Conservation (phyloP, 2,888 invertebrate species). For the Ariolimax columbianus region DNA sequence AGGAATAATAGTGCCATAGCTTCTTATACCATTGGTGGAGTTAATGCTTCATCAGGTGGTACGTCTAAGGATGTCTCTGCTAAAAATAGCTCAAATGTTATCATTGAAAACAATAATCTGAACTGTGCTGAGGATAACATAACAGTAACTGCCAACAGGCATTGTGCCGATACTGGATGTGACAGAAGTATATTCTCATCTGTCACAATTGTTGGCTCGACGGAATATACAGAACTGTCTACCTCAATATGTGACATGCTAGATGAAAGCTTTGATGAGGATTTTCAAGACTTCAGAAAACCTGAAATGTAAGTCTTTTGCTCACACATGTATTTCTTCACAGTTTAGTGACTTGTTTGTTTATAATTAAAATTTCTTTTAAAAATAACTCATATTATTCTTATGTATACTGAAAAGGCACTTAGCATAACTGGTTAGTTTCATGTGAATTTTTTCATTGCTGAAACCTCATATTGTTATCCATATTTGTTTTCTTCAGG, state of each 20-base stretch:
- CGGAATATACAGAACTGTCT: constrained; percentile 9
- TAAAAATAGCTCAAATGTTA: neutral
- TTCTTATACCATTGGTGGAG: neutral
- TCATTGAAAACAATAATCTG: neutral
- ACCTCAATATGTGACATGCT: constrained; percentile 31
- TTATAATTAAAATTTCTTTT: too few relatives aligned
- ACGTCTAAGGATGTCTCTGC: neutral
- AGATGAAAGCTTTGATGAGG: constrained; percentile 36
- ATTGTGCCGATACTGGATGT: neutral
- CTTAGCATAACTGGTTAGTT: too few relatives aligned
- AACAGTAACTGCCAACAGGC: neutral
- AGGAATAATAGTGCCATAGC: neutral
- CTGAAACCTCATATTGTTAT: too few relatives aligned
- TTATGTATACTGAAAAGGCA: too few relatives aligned
- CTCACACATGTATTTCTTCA: too few relatives aligned
- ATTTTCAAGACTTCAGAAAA: neutral
- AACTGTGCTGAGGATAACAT: neutral
- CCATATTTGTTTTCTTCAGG: too few relatives aligned
- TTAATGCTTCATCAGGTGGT: neutral
- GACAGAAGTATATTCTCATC: neutral
- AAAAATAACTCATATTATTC: too few relatives aligned
- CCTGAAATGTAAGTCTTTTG: constrained; percentile 1
- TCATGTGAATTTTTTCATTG: too few relatives aligned
- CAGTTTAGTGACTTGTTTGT: too few relatives aligned
- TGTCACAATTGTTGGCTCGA: neutral